Evolutionary conservation across 2,797 vertebrate genomes (phyloP).

Genomic region (Eulemur coronatus): DNA sequence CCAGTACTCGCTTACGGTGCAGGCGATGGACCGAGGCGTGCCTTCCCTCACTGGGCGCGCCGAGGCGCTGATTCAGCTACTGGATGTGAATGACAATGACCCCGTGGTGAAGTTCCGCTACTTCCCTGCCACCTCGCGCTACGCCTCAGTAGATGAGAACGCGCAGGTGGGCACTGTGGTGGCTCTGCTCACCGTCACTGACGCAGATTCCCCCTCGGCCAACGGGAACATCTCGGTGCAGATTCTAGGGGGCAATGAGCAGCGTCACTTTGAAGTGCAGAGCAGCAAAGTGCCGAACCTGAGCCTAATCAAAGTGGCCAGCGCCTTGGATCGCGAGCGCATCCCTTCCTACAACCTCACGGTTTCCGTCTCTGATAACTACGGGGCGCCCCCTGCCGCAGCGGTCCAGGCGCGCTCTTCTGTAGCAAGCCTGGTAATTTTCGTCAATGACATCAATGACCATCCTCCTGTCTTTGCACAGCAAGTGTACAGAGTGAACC

Average conservation of each 20-base stretch:
- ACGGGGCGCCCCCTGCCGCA: constrained; percentile 54
- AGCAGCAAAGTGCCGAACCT: constrained; percentile 96
- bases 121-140: constrained; percentile 96
- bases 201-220: constrained; percentile 93
- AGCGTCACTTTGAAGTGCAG: constrained; percentile 97
- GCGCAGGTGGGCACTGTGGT: constrained; percentile 97
- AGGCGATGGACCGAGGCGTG: constrained; percentile 92
- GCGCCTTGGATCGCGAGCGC: constrained; percentile 94
- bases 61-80: constrained; percentile 92
- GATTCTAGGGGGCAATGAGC: constrained; percentile 96
- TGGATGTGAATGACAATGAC: constrained; percentile 98
- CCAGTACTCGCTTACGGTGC: constrained; percentile 95
- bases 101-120: constrained; percentile 97
- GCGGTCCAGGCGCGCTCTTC: constrained; percentile 90
- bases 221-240: constrained; percentile 98
- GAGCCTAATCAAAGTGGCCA: constrained; percentile 97
- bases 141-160: constrained; percentile 97
- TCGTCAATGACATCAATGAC: constrained; percentile 98
- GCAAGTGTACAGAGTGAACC: constrained; percentile 92
- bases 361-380: constrained; percentile 93
- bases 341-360: constrained; percentile 98
- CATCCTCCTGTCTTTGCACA: constrained; percentile 96
- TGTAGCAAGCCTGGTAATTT: constrained; percentile 96
- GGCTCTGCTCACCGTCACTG: constrained; percentile 95
- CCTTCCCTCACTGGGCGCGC: constrained; percentile 93